A percentile compares a stretch with the other conserved stretches of the same genome.
These are phyloP conservation scores for Bicyclus anynana DNA, from an alignment of 1,140 invertebrate species.

Conservation along the genomic window DNA sequence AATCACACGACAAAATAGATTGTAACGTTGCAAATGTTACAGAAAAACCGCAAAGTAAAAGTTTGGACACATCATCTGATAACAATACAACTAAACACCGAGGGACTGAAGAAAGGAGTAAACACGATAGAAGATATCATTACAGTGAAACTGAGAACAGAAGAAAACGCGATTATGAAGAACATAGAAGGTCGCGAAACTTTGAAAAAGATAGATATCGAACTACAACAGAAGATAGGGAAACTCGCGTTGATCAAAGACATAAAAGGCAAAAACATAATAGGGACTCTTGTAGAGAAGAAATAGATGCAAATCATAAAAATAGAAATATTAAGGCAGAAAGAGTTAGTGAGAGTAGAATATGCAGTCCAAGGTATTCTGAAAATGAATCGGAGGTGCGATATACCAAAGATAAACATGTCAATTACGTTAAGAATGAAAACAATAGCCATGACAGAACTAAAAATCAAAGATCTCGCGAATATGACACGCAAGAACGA, in stretches of 20 bases:
- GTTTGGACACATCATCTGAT: not conserved
- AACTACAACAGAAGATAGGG: not conserved
- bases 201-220: not conserved
- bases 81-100: not conserved
- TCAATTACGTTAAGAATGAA: no score
- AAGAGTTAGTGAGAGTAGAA: not conserved
- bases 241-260: not conserved
- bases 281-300: not conserved
- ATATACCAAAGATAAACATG: not conserved
- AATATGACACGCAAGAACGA: not conserved
- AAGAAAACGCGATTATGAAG: not conserved
- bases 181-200: not conserved
- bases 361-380: not conserved
- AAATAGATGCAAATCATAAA: not conserved
- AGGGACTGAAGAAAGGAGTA: not conserved
- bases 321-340: not conserved
- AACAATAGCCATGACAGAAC: no score
- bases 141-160: not conserved
- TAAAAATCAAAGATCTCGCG: not conserved
- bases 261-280: not conserved
- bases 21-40: not conserved
- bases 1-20: not conserved
- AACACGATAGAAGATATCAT: not conserved
- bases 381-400: not conserved
- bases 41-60: not conserved